phyloP scores from a whole-genome alignment of 2,888 invertebrate genomes.

The Himalopsyche kuldschensis region DNA sequence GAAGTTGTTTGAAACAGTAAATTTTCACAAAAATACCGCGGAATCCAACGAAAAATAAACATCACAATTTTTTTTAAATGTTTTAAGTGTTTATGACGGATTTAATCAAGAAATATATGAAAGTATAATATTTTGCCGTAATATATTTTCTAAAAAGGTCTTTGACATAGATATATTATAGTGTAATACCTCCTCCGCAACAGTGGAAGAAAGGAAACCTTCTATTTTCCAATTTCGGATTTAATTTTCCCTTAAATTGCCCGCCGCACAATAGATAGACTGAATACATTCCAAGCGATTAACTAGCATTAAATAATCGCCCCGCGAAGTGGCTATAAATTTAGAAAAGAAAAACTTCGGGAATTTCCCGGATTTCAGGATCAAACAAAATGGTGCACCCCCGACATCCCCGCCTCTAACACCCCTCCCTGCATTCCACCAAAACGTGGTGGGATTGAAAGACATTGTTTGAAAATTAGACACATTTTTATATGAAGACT shows the following conservation, averaged over 20 bases:
- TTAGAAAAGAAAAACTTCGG: background rate
- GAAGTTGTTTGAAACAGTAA: no score
- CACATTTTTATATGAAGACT: conserved; percentile 38
- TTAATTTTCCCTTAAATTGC: background rate
- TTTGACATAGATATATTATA: no score
- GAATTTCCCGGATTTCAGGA: background rate
- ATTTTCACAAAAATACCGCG: no score
- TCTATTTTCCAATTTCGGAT: background rate
- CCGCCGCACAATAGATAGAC: background rate
- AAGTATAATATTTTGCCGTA: no score
- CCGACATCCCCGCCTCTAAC: background rate
- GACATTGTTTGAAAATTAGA: conserved; percentile 39
- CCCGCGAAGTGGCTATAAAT: background rate
- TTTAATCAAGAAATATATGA: no score
- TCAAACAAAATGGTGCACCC: background rate
- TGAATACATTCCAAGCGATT: background rate
- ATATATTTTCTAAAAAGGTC: no score
- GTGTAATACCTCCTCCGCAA: no score
- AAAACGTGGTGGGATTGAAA: conserved; percentile 23
- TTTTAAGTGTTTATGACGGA: no score
- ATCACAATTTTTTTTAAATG: no score
- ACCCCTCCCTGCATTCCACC: background rate
- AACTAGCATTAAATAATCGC: background rate
- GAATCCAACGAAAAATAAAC: no score
- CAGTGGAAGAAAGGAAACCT: background rate